These are phyloP conservation scores for Ectemnius lituratus DNA, from an alignment of 2,888 invertebrate species.

Conservation along the genomic window DNA sequence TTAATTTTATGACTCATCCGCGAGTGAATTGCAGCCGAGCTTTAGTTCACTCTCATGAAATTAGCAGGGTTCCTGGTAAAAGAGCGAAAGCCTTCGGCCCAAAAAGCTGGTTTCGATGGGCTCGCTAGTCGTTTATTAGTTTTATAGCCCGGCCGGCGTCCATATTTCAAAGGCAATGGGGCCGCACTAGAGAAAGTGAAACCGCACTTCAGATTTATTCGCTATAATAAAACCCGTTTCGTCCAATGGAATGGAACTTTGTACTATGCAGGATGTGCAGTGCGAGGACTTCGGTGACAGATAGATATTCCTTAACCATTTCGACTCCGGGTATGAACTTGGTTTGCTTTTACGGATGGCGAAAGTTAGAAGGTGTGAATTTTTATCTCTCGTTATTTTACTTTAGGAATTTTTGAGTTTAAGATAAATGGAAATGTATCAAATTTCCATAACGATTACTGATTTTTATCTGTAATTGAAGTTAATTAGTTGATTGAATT, in stretches of 20 bases:
- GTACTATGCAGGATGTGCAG: too few species aligned
- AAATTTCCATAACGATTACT: too few species aligned
- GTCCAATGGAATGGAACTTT: not conserved
- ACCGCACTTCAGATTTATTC: conserved; percentile 37
- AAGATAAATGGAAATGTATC: too few species aligned
- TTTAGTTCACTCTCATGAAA: conserved; percentile 14
- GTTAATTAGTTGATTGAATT: too few species aligned
- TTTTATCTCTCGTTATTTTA: too few species aligned
- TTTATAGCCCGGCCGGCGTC: conserved; percentile 47
- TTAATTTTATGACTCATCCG: not conserved
- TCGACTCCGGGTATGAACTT: too few species aligned
- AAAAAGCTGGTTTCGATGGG: conserved; percentile 44
- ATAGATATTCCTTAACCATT: too few species aligned
- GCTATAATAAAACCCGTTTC: conserved; percentile 30
- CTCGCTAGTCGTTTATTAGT: conserved; percentile 53
- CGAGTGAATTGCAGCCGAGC: not conserved
- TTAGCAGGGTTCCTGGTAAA: conserved; percentile 26
- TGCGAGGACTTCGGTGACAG: too few species aligned
- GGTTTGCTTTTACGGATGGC: too few species aligned
- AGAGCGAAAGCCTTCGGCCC: conserved; percentile 50
- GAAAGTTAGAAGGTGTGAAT: too few species aligned
- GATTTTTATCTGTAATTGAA: too few species aligned
- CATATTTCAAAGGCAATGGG: conserved; percentile 43
- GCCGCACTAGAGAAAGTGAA: conserved; percentile 10
- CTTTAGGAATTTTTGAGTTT: too few species aligned